A percentile compares a stretch with the other conserved stretches of the same genome.
Conservation (phyloP, 2,113 vertebrate genomes). For the Macquaria australasica region DNA sequence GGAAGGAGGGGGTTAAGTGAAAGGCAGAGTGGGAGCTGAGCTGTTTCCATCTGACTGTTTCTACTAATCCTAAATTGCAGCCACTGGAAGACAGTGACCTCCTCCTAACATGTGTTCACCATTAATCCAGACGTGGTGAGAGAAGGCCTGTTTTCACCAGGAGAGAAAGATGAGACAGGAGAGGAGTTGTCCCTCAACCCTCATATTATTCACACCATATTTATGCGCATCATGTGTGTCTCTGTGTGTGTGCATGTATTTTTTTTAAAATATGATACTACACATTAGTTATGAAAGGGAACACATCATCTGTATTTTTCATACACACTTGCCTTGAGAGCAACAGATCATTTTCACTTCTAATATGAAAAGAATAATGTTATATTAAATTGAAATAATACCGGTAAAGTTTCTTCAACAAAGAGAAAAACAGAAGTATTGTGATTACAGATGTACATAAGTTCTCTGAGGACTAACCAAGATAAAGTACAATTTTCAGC, state of each 20-base stretch:
- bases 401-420: not conserved
- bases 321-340: not conserved
- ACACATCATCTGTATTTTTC: not conserved
- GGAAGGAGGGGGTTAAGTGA: slow-evolving; percentile 57
- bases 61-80: slow-evolving; percentile 82
- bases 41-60: slow-evolving; percentile 80
- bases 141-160: slow-evolving; percentile 67
- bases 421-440: slow-evolving; percentile 18
- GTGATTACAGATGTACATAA: not conserved
- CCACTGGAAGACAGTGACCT: slow-evolving; percentile 80
- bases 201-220: slow-evolving; percentile 62
- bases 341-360: slow-evolving; percentile 28
- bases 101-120: slow-evolving; percentile 81
- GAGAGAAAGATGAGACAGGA: slow-evolving; percentile 68
- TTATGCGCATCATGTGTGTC: slow-evolving; percentile 13
- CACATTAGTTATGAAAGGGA: slow-evolving; percentile 16
- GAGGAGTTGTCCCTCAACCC: slow-evolving; percentile 50
- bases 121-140: slow-evolving; percentile 74
- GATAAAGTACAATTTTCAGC: slow-evolving; percentile 22
- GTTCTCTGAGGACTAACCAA: slow-evolving; percentile 36
- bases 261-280: not conserved
- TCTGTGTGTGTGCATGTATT: slow-evolving; percentile 1
- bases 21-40: slow-evolving; percentile 66
- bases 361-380: not conserved
- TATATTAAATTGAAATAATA: slow-evolving; percentile 16